These are phyloP conservation scores for Trichacis sp. DNA, from an alignment of 2,888 invertebrate genomes.

Conservation along the genomic window DNA sequence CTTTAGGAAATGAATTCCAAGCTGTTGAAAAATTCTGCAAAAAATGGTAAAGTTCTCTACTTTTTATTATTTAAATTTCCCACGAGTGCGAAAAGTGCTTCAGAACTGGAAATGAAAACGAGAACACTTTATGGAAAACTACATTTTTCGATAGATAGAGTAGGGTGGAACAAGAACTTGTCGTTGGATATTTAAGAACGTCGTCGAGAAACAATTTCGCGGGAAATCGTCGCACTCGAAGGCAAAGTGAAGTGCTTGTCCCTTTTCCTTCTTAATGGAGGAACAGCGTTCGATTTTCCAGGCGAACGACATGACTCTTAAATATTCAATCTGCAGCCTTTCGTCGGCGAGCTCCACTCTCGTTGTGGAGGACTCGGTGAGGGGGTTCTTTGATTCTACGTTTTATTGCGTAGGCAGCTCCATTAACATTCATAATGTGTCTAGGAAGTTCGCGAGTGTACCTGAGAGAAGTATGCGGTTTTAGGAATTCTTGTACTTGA, in stretches of 20 bases:
- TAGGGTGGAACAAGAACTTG: constrained; percentile 1
- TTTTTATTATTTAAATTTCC: too few species aligned
- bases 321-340: constrained; percentile 59
- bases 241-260: constrained; percentile 31
- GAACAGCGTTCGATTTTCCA: constrained; percentile 61
- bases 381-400: constrained; percentile 38
- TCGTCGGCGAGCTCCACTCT: constrained; percentile 12
- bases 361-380: constrained; percentile 20
- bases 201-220: constrained; percentile 31
- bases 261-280: constrained; percentile 53
- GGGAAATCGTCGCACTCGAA: constrained; percentile 30
- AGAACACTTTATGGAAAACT: neutral
- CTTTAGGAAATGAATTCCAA: too few species aligned
- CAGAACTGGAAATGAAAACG: constrained; percentile 7
- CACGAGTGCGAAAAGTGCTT: too few species aligned
- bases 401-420: constrained; percentile 40
- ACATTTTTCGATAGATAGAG: neutral
- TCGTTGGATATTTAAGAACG: constrained; percentile 26
- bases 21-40: too few species aligned
- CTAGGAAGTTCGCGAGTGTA: constrained; percentile 45
- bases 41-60: too few species aligned
- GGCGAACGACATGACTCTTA: constrained; percentile 51
- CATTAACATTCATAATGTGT: constrained; percentile 46
- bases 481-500: constrained; percentile 39
- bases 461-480: constrained; percentile 30